phyloP scores from a whole-genome alignment of 2,797 vertebrate species.

The Pipistrellus nathusii region DNA sequence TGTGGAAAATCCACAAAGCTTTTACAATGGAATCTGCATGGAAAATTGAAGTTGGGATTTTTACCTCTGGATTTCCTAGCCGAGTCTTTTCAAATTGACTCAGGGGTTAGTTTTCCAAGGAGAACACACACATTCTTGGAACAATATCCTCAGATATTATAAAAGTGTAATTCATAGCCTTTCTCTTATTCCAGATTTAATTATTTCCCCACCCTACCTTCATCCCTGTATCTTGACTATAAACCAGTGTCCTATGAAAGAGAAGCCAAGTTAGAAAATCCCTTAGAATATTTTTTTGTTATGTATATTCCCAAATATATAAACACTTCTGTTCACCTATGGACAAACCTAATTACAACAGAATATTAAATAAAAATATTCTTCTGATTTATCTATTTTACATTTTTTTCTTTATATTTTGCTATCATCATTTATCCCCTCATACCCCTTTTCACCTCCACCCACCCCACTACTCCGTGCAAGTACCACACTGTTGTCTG shows the following conservation, averaged over 20 bases:
- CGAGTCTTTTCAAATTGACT: conserved; percentile 52
- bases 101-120: conserved; percentile 51
- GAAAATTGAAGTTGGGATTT: conserved; percentile 61
- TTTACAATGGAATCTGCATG: background rate
- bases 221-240: background rate
- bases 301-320: background rate
- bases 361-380: background rate
- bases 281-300: conserved; percentile 52
- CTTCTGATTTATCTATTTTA: background rate
- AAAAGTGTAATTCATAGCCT: conserved; percentile 60
- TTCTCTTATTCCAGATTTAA: conserved; percentile 38
- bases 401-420: background rate
- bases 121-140: conserved; percentile 23
- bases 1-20: background rate
- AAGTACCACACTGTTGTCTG: background rate
- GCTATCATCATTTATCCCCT: background rate
- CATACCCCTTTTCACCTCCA: background rate
- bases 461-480: background rate
- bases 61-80: conserved; percentile 64
- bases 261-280: conserved; percentile 12
- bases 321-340: background rate
- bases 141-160: conserved; percentile 46
- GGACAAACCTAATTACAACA: background rate
- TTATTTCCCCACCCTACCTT: background rate
- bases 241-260: conserved; percentile 43